Conservation (phyloP, 2,797 vertebrate species). For the Sebastes vulpes region DNA sequence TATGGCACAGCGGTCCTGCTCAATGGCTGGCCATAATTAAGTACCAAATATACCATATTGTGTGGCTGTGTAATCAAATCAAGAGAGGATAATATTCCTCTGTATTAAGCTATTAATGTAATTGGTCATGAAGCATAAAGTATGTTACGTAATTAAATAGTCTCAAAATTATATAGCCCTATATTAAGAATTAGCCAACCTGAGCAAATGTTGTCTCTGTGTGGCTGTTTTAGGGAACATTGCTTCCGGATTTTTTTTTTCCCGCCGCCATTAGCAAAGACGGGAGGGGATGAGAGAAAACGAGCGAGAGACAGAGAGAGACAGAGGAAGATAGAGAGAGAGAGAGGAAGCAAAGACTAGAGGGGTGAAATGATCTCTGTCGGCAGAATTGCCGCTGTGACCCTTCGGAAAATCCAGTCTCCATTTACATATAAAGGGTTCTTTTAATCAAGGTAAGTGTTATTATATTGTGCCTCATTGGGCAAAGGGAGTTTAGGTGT, state of each 20-base stretch:
- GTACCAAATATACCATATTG: slow-evolving; percentile 99
- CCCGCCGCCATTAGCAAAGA: slow-evolving; percentile 93
- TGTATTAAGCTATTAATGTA: slow-evolving; percentile 99
- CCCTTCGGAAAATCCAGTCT: slow-evolving; percentile 91
- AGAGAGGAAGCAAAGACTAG: slow-evolving; percentile 46
- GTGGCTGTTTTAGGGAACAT: slow-evolving; percentile 99
- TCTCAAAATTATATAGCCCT: slow-evolving; percentile 99
- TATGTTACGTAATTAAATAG: slow-evolving; percentile 99
- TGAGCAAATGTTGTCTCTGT: slow-evolving; percentile 99
- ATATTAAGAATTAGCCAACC: slow-evolving; percentile 99
- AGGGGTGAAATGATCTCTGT: slow-evolving; percentile 93
- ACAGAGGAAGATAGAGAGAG: slow-evolving; percentile 76
- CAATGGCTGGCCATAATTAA: slow-evolving; percentile 99
- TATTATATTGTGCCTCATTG: slow-evolving; percentile 99
- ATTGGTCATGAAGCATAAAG: slow-evolving; percentile 99
- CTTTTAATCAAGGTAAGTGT: slow-evolving; percentile 99
- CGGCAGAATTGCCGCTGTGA: slow-evolving; percentile 90
- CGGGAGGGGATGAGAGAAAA: slow-evolving; percentile 84
- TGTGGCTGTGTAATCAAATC: slow-evolving; percentile 99
- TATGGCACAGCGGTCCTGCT: slow-evolving; percentile 94
- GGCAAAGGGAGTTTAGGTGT: slow-evolving; percentile 95
- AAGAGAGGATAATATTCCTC: slow-evolving; percentile 99
- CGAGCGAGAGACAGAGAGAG: slow-evolving; percentile 82
- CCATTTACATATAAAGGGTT: slow-evolving; percentile 99
- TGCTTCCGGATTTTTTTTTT: slow-evolving; percentile 89